These are phyloP conservation scores for Melanerpes formicivorus DNA, from an alignment of 2,113 vertebrate genomes.

Conservation along the genomic window DNA sequence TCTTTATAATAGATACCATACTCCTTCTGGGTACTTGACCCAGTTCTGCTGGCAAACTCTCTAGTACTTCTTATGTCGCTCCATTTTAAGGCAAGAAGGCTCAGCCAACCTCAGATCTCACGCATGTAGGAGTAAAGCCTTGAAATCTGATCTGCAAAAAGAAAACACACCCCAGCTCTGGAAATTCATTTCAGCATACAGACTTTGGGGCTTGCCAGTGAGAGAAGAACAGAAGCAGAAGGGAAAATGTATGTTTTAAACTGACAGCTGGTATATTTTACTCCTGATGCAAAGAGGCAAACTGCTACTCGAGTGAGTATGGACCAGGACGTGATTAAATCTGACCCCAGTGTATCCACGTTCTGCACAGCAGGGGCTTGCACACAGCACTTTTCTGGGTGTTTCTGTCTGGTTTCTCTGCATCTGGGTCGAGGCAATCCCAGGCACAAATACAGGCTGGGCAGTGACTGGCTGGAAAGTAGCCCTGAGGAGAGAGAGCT, in stretches of 20 bases:
- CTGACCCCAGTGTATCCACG: not conserved
- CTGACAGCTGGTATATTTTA: constrained; percentile 8
- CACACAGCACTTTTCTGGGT: not conserved
- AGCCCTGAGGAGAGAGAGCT: too few relatives aligned
- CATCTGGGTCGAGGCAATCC: too few relatives aligned
- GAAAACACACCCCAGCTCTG: not conserved
- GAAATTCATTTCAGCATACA: constrained; percentile 2
- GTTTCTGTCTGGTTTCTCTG: not conserved
- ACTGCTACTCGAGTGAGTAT: not conserved
- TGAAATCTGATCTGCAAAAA: constrained; percentile 9
- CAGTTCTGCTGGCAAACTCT: not conserved
- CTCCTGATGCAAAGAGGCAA: constrained; percentile 25
- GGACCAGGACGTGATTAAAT: not conserved
- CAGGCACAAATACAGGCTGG: too few relatives aligned
- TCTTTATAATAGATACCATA: not conserved
- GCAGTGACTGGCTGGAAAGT: too few relatives aligned
- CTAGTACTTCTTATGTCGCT: not conserved
- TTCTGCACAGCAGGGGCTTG: not conserved
- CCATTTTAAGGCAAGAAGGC: not conserved
- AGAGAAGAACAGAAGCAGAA: constrained; percentile 49
- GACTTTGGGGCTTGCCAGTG: not conserved
- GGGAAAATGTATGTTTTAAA: constrained; percentile 37
- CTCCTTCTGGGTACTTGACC: not conserved
- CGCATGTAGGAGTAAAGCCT: not conserved
- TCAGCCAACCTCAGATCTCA: not conserved